These are phyloP conservation scores for Tipula unca DNA, from an alignment of 2,888 invertebrate species.

Conservation along the genomic window DNA sequence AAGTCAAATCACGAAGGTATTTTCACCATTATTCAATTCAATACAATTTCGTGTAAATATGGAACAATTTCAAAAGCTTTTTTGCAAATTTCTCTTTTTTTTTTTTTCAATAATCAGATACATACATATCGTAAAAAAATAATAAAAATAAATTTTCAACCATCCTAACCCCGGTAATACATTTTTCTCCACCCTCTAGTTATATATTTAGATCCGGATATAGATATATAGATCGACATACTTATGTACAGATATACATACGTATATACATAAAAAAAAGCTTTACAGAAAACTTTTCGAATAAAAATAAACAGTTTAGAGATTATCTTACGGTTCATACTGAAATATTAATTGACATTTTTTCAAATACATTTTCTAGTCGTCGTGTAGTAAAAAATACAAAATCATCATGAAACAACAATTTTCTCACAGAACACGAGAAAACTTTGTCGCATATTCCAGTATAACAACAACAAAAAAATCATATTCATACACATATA, in stretches of 20 bases:
- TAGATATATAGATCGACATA: not conserved
- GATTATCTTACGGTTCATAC: not conserved
- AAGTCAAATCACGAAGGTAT: slow-evolving; percentile 14
- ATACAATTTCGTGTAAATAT: not conserved
- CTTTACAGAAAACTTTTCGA: not conserved
- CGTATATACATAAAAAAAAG: not conserved
- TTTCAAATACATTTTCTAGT: not conserved
- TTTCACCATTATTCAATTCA: not conserved
- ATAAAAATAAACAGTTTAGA: not conserved
- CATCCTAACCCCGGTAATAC: not conserved
- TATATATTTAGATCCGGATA: not conserved
- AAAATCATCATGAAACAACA: not conserved
- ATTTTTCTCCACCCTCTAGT: not conserved
- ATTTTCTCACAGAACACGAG: not conserved
- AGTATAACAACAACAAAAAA: not conserved
- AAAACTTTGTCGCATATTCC: not conserved
- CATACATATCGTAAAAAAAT: not conserved
- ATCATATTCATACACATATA: not conserved
- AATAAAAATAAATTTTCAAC: not conserved
- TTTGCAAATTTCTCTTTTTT: not conserved
- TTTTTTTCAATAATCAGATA: not conserved
- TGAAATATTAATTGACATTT: not conserved
- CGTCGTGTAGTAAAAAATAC: not conserved
- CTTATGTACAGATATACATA: not conserved
- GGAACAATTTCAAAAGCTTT: not conserved